Conservation (phyloP, 2,113 vertebrate genomes). For the Puffinus mauretanicus region DNA sequence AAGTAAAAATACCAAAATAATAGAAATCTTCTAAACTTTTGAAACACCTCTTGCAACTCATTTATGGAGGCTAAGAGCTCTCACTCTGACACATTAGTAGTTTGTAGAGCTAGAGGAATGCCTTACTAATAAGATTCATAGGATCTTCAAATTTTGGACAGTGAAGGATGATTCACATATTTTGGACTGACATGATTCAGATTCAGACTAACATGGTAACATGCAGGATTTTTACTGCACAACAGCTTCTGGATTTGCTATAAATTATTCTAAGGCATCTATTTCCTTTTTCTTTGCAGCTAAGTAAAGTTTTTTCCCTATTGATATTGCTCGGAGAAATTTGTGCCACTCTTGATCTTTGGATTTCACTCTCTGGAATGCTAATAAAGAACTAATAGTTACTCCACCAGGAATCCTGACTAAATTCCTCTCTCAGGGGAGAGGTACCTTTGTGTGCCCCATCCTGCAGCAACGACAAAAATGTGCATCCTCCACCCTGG, state of each 20-base stretch:
- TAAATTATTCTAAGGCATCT: neutral
- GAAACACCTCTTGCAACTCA: neutral
- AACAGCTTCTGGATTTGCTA: neutral
- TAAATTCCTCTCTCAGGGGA: neutral
- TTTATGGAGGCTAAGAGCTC: neutral
- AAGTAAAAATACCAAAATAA: neutral
- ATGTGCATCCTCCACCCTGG: accelerated
- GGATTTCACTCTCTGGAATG: neutral
- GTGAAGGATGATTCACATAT: neutral
- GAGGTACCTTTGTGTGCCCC: neutral
- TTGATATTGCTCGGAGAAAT: neutral
- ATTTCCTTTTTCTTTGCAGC: neutral
- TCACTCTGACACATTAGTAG: neutral
- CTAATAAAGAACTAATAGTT: neutral
- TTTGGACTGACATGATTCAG: neutral
- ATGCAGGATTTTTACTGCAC: neutral
- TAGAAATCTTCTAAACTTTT: neutral
- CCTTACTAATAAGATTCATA: neutral
- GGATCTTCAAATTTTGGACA: neutral
- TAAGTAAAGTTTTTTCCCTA: neutral
- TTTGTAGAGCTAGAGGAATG: neutral
- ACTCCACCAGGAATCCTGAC: neutral
- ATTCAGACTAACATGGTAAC: neutral
- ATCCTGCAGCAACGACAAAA: neutral
- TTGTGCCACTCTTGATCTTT: neutral